phyloP scores from a whole-genome alignment of 2,113 vertebrate species.

The Telmatochromis sp. region DNA sequence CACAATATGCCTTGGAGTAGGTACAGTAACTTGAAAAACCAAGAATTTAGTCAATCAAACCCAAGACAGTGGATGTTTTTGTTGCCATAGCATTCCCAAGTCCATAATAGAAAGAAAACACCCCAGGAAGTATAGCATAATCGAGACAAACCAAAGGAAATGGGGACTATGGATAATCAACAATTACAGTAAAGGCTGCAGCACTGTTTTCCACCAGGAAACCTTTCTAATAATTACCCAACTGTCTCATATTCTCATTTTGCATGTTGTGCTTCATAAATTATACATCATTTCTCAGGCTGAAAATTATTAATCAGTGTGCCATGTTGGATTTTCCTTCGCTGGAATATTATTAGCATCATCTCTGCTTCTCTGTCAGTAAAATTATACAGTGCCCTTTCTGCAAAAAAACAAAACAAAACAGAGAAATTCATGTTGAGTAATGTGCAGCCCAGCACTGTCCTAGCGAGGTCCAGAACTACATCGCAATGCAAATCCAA shows the following conservation, averaged over 20 bases:
- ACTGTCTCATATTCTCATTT: background rate
- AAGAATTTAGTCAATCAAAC: background rate
- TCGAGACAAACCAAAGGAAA: background rate
- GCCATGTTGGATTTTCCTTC: background rate
- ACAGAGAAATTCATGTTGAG: background rate
- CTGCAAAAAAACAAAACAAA: background rate
- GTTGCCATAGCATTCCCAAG: background rate
- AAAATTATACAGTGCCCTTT: background rate
- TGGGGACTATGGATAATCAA: background rate
- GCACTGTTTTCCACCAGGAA: background rate
- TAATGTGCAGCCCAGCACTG: background rate
- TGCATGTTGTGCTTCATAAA: background rate
- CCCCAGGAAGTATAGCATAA: background rate
- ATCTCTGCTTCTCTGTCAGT: background rate
- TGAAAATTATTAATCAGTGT: background rate
- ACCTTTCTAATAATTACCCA: background rate
- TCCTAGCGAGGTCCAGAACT: background rate
- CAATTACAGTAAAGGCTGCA: background rate
- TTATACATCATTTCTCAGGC: background rate
- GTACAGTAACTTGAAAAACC: constrained; percentile 4
- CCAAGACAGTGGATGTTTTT: background rate
- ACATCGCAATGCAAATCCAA: background rate
- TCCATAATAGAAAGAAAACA: background rate
- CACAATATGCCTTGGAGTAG: constrained; percentile 7
- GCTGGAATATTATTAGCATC: background rate